Percentiles rank a stretch among this genome's conserved stretches.
These are phyloP conservation scores for Lucilia cuprina DNA, from an alignment of 1,140 invertebrate species.

Conservation along the genomic window DNA sequence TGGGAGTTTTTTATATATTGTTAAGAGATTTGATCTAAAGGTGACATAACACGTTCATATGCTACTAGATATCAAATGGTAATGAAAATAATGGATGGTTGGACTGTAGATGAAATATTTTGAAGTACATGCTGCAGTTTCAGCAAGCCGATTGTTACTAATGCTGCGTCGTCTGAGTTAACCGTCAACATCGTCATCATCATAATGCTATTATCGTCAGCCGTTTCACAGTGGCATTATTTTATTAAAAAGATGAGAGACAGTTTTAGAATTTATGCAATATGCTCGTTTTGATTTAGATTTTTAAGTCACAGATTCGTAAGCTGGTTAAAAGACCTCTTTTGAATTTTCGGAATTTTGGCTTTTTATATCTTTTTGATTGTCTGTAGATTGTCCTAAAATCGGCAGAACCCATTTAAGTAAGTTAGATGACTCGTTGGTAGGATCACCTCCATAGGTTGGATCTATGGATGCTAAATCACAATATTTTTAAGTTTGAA, in stretches of 20 bases:
- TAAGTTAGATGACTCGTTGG: too few relatives aligned
- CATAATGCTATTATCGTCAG: background rate
- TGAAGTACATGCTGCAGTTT: background rate
- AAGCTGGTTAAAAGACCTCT: too few relatives aligned
- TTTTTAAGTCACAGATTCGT: too few relatives aligned
- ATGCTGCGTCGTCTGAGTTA: background rate
- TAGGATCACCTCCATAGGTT: too few relatives aligned
- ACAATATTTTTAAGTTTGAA: too few relatives aligned
- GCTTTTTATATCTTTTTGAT: too few relatives aligned
- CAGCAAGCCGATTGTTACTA: background rate
- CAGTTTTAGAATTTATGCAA: too few relatives aligned
- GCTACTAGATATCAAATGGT: background rate
- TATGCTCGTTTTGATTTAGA: too few relatives aligned
- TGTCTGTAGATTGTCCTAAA: too few relatives aligned
- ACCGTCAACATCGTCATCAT: background rate
- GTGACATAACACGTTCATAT: slow-evolving; percentile 18
- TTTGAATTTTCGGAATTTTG: too few relatives aligned
- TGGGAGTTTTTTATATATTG: background rate
- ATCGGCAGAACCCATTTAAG: too few relatives aligned
- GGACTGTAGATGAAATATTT: background rate
- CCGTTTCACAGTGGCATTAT: background rate
- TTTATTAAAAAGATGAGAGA: background rate
- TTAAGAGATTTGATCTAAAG: background rate
- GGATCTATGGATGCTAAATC: too few relatives aligned
- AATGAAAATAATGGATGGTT: background rate